phyloP scores from a whole-genome alignment of 2,888 invertebrate genomes.

The Pyrochroa serraticornis region DNA sequence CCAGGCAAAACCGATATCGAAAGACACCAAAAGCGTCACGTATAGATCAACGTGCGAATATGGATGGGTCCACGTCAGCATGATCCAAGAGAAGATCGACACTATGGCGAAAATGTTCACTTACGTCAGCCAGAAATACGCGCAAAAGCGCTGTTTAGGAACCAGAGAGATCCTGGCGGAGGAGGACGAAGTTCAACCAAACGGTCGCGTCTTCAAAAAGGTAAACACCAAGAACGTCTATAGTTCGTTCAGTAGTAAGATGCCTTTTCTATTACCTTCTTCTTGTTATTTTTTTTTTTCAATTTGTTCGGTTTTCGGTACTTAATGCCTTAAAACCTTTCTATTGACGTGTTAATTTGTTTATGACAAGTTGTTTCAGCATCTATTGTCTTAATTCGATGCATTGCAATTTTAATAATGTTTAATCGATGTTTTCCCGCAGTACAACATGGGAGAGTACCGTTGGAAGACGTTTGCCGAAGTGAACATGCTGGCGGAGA shows the following conservation, averaged over 20 bases:
- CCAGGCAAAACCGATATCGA: slow-evolving; percentile 74
- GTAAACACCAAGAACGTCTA: slow-evolving; percentile 57
- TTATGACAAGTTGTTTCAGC: too few species aligned
- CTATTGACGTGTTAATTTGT: too few species aligned
- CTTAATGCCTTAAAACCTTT: too few species aligned
- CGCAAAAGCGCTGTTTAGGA: slow-evolving; percentile 80
- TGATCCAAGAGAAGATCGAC: slow-evolving; percentile 77
- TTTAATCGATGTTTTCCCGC: slow-evolving; percentile 49
- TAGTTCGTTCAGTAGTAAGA: too few species aligned
- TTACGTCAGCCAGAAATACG: slow-evolving; percentile 77
- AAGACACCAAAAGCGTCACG: slow-evolving; percentile 70
- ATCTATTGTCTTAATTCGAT: too few species aligned
- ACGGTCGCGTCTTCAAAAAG: slow-evolving; percentile 96
- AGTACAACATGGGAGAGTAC: slow-evolving; percentile 93
- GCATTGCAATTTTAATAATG: too few species aligned
- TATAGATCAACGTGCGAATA: slow-evolving; percentile 76
- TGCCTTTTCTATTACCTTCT: slow-evolving; percentile 1
- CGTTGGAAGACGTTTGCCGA: slow-evolving; percentile 85
- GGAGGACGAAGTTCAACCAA: slow-evolving; percentile 92
- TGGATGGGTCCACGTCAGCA: slow-evolving; percentile 71
- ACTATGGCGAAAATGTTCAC: slow-evolving; percentile 85
- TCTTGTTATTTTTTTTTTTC: slow-evolving; percentile 4
- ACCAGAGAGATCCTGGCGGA: slow-evolving; percentile 90
- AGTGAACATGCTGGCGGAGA: slow-evolving; percentile 74
- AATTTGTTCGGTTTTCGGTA: too few species aligned